A percentile compares a stretch with the other conserved stretches of the same genome.
phyloP scores from a whole-genome alignment of 2,113 vertebrate species.

The Eleginops maclovinus region DNA sequence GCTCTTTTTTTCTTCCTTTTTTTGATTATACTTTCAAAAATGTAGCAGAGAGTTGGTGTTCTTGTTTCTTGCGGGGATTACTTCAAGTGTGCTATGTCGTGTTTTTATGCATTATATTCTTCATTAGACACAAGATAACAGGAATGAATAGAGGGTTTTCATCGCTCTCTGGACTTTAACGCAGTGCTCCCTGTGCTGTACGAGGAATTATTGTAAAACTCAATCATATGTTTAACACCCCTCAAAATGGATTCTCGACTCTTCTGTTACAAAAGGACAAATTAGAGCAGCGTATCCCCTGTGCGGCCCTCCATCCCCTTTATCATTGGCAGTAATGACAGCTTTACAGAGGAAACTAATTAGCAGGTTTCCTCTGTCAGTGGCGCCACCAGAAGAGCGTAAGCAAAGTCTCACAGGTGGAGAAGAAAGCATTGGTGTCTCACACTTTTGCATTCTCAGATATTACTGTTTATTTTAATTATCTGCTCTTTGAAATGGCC shows the following conservation, averaged over 20 bases:
- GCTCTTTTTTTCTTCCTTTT: slow-evolving; percentile 3
- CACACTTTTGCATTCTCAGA: not conserved
- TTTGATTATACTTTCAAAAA: slow-evolving; percentile 26
- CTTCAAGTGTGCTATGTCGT: slow-evolving; percentile 15
- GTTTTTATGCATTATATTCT: slow-evolving; percentile 23
- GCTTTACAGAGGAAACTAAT: slow-evolving; percentile 83
- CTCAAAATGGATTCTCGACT: slow-evolving; percentile 51
- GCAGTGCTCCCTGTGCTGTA: slow-evolving; percentile 15
- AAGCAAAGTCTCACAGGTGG: slow-evolving; percentile 68
- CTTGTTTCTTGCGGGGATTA: slow-evolving; percentile 40
- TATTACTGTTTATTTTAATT: not conserved
- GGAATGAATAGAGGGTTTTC: slow-evolving; percentile 31
- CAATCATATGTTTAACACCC: slow-evolving; percentile 37
- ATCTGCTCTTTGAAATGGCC: not conserved
- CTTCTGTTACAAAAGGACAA: slow-evolving; percentile 61
- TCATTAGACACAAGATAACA: slow-evolving; percentile 39
- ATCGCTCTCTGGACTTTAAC: slow-evolving; percentile 30
- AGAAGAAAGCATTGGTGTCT: slow-evolving; percentile 27
- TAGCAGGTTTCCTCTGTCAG: slow-evolving; percentile 81
- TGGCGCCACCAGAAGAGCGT: slow-evolving; percentile 66
- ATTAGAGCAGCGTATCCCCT: slow-evolving; percentile 68
- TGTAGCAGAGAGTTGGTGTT: slow-evolving; percentile 40
- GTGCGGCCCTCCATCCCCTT: slow-evolving; percentile 50
- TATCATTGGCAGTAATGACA: slow-evolving; percentile 78
- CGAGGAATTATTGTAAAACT: slow-evolving; percentile 54